These are phyloP conservation scores for Perca schrenkii DNA, from an alignment of 2,113 vertebrate genomes.

Conservation along the genomic window DNA sequence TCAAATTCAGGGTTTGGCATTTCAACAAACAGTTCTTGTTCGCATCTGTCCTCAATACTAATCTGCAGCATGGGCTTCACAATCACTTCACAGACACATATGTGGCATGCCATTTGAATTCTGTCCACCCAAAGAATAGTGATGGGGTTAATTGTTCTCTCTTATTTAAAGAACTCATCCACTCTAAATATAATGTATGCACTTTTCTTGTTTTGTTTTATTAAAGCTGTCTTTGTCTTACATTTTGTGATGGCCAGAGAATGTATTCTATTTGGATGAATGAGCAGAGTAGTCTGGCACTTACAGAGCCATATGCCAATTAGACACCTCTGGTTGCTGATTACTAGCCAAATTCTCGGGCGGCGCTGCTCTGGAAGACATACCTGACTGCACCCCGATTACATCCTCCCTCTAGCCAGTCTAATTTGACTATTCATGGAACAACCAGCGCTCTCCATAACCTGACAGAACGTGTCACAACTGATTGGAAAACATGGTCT, in stretches of 20 bases:
- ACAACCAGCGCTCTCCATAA: slow-evolving; percentile 38
- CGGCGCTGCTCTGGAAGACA: slow-evolving; percentile 58
- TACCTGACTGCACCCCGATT: slow-evolving; percentile 75
- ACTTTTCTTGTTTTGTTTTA: not conserved
- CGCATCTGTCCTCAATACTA: slow-evolving; percentile 20
- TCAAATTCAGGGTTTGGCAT: slow-evolving; percentile 17
- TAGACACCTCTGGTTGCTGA: slow-evolving; percentile 69
- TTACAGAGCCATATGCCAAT: slow-evolving; percentile 67
- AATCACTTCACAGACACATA: not conserved
- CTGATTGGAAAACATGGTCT: slow-evolving; percentile 62
- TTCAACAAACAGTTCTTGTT: slow-evolving; percentile 12
- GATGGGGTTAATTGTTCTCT: not conserved
- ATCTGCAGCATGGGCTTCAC: not conserved
- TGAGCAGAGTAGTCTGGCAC: slow-evolving; percentile 54
- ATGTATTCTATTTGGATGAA: slow-evolving; percentile 62
- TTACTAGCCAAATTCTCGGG: slow-evolving; percentile 55
- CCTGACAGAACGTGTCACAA: slow-evolving; percentile 48
- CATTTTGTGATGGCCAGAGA: slow-evolving; percentile 22
- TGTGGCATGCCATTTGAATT: not conserved
- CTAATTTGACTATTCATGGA: slow-evolving; percentile 69
- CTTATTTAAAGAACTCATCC: slow-evolving; percentile 19
- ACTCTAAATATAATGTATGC: slow-evolving; percentile 19
- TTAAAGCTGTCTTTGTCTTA: slow-evolving; percentile 39
- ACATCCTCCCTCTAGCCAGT: slow-evolving; percentile 63
- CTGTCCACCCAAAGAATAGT: not conserved